phyloP scores from a whole-genome alignment of 2,888 invertebrate species.

The Achlya flavicornis region DNA sequence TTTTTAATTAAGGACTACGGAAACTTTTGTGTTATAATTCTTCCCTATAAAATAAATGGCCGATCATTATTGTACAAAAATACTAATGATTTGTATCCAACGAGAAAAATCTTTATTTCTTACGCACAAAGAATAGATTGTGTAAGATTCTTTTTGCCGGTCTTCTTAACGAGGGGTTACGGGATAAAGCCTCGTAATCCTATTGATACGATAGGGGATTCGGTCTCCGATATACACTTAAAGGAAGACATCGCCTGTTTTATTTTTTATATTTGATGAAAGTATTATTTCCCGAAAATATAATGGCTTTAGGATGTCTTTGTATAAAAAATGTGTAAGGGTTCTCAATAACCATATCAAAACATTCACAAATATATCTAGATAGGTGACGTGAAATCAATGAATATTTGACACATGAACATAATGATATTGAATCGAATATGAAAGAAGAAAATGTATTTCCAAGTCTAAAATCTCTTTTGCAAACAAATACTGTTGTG shows the following conservation, averaged over 20 bases:
- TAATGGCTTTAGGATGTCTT: neutral
- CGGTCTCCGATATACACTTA: conserved; percentile 38
- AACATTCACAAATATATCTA: no score
- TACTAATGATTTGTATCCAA: conserved; percentile 27
- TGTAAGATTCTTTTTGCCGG: conserved; percentile 30
- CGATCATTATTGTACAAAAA: conserved; percentile 18
- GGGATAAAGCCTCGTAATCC: conserved; percentile 36
- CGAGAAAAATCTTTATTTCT: conserved; percentile 16
- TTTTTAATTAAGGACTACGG: neutral
- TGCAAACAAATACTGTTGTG: neutral
- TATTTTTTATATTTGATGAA: conserved; percentile 14
- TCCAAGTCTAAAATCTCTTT: neutral
- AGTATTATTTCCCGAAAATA: conserved; percentile 1
- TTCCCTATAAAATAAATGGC: neutral
- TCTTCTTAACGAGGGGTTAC: conserved; percentile 36
- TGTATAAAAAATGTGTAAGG: neutral
- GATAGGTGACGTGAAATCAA: no score
- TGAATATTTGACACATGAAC: no score
- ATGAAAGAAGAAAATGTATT: neutral
- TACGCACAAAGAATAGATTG: conserved; percentile 17
- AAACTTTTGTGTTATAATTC: no score
- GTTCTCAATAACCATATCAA: neutral
- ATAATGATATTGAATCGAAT: no score
- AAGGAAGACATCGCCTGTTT: conserved; percentile 27
- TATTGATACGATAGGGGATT: conserved; percentile 31